Evolutionary conservation across 2,113 vertebrate genomes (phyloP), one percentile per base, ranked within the genome.

Genomic region (Calyptommatus sinebrachiatus): DNA sequence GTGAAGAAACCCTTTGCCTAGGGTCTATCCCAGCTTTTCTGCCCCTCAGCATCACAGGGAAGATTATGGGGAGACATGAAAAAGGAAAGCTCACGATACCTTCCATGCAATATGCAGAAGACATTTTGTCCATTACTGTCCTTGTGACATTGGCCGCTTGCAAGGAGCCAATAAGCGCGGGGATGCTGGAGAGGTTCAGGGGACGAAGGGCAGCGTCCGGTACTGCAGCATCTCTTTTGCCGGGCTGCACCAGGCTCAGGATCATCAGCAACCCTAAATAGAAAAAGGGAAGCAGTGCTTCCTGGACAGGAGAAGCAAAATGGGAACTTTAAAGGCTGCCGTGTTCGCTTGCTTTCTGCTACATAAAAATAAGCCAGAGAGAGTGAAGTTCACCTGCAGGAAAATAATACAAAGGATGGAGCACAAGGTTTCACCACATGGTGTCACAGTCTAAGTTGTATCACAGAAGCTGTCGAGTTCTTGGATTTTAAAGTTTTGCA

Each of bases 171-270:
- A 96, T 53, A 74, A 94, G 79, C 1, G 89, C 66, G 57, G 88
- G n/a, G 72, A 95, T 78, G 35, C 87, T 3, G 16, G 88, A 85
- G 26, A 83, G 62, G 66, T 95, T 94, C 87, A 93, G 62, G 0
- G 83, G 24, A 3, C 80, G 83, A 14, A 95, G 94, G 73, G 92
- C 73, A 24, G 71, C 46, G 80, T 94, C 92, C 62, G 90, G 18
- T 2, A 90, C 86, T 77, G 90, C 93, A 0, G 72, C 90, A 0
- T 93, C 94, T 1, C 78, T 89, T 85, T 93, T 93, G 84, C 92
- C 94, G 0, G 95, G 94, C 61, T 95, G 94, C 89, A 96, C 90
- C 93, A 95, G 92, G 87, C 94, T 95, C 85, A 95, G 92, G 82
- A 95, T 83, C 71, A 95, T 93, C 20, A 95, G 89, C 90, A 93